Evolutionary conservation across 2,113 vertebrate genomes (phyloP), one percentile per base, ranked within the genome.

Genomic region (Candoia aspera): DNA sequence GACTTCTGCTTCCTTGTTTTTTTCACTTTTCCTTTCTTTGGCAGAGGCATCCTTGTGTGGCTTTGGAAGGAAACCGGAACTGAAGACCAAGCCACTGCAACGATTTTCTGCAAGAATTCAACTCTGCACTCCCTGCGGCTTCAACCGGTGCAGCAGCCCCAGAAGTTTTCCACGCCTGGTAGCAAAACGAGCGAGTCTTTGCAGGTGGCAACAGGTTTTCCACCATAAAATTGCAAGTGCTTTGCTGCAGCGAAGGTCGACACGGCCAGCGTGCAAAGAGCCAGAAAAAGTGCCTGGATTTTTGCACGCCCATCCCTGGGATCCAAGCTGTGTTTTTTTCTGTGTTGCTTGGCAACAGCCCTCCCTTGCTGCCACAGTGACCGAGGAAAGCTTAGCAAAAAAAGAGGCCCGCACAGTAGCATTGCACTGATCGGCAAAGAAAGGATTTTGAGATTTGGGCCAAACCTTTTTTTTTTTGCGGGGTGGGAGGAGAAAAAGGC

Each of bases 1-100:
- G 84, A 94, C 86, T 95, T 92, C 57, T 93, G 91, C 26, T 91
- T 87, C 0, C 15, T 94, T 87, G 95, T 37, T 93, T 92, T 95
- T 29, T 37, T 96, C 49, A 54, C 90, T 86, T 95, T 97, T 8
- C 73, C 91, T 95, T 94, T 97, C 88, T 95, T 97, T 91, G 98
- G 97, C 21, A 95, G 97, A 57, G 97, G 95, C 98, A 98, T 98
- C 62, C 55, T 92, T 68, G 92, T 87, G 84, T 79, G 60, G 91
- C 84, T 19, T 60, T 2, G 49, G 46, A 73, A 54, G 24, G 68
- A 59, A 33, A 49, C 21, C 29, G 13, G 49, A 62, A 57, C 83
- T 85, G 64, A 8, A 83, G 58, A 6, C 6, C 1, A 59, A 59
- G 37, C 5, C 54, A 9, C 29, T 13, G 23, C 46, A 24, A 24